phyloP scores from a whole-genome alignment of 2,888 invertebrate species.

The Microctonus brassicae region DNA sequence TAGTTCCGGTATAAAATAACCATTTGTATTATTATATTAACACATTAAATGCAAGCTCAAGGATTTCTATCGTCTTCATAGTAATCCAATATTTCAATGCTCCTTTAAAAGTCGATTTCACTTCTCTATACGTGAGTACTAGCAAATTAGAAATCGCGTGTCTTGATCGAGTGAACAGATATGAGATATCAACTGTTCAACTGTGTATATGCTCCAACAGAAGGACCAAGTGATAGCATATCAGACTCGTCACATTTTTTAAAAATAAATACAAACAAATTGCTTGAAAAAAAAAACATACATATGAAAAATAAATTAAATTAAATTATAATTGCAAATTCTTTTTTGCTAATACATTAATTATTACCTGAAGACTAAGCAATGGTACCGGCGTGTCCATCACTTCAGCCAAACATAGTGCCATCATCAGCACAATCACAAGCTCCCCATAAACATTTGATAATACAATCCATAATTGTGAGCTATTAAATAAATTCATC shows the following conservation, averaged over 20 bases:
- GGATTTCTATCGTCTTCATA: neutral
- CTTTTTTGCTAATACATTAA: too few species aligned
- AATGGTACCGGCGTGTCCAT: conserved; percentile 72
- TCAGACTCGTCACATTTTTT: neutral
- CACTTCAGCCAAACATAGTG: conserved; percentile 72
- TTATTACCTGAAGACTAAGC: conserved; percentile 72
- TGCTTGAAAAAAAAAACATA: neutral
- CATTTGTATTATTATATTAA: too few species aligned
- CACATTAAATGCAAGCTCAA: neutral
- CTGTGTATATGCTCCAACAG: conserved; percentile 10
- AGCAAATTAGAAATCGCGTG: conserved; percentile 47
- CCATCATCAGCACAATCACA: conserved; percentile 71
- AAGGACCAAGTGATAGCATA: conserved; percentile 7
- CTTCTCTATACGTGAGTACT: conserved; percentile 16
- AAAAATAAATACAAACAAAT: neutral
- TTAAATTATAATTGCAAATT: too few species aligned
- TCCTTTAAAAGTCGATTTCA: conserved; percentile 21
- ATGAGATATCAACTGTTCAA: conserved; percentile 16
- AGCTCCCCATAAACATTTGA: conserved; percentile 73
- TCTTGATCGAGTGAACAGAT: conserved; percentile 49
- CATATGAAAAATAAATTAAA: too few species aligned
- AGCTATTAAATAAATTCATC: conserved; percentile 58
- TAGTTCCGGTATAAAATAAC: too few species aligned
- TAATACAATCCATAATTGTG: conserved; percentile 71
- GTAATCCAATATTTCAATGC: neutral